Evolutionary conservation across 2,888 invertebrate species (phyloP).

Genomic region (Eupithecia dodoneata): DNA sequence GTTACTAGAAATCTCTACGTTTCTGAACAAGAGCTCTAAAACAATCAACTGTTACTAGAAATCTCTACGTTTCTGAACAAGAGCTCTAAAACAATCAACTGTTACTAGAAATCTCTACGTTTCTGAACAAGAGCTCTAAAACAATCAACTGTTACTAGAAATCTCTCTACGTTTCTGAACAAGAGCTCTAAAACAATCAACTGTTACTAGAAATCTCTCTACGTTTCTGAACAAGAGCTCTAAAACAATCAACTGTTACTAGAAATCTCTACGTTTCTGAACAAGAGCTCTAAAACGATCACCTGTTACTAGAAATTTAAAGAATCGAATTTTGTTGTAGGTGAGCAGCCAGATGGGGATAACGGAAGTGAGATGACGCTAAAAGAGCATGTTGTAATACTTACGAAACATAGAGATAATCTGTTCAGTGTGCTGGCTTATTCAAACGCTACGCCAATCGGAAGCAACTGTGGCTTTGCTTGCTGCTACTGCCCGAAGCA

Average conservation of each 20-base stretch:
- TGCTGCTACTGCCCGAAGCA: slow-evolving; percentile 63
- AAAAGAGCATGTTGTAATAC: not conserved
- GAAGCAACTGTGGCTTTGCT: slow-evolving; percentile 20
- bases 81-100: too few relatives aligned
- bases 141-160: too few relatives aligned
- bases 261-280: not conserved
- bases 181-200: too few relatives aligned
- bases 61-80: too few relatives aligned
- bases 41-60: too few relatives aligned
- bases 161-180: too few relatives aligned
- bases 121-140: too few relatives aligned
- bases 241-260: too few relatives aligned
- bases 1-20: too few relatives aligned
- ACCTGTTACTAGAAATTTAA: not conserved
- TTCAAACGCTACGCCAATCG: not conserved
- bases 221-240: not conserved
- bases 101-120: too few relatives aligned
- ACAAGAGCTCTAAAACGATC: not conserved
- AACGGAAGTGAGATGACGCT: not conserved
- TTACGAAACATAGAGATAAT: slow-evolving; percentile 6
- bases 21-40: too few relatives aligned
- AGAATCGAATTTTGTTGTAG: slow-evolving; percentile 4
- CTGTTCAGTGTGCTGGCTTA: not conserved
- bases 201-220: too few relatives aligned
- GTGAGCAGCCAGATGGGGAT: not conserved